Conservation (phyloP, 2,888 invertebrate genomes). For the Unio delphinus region DNA sequence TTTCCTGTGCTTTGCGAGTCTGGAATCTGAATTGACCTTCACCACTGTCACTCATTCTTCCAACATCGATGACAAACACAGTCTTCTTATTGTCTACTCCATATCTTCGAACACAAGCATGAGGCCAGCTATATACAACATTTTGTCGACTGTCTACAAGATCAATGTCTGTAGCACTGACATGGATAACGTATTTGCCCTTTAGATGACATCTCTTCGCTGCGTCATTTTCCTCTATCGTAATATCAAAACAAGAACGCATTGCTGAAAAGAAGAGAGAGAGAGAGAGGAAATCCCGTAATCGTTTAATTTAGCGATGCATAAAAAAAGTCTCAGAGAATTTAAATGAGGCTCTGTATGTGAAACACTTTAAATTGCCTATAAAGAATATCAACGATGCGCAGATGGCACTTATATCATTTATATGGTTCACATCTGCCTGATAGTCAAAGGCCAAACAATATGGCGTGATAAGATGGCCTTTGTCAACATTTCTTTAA, state of each 20-base stretch:
- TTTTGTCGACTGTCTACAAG: conserved; percentile 10
- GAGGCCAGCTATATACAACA: conserved; percentile 56
- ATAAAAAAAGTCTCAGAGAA: no score
- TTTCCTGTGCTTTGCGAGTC: conserved; percentile 23
- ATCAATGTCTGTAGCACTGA: no score
- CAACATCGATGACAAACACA: conserved; percentile 62
- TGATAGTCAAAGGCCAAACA: no score
- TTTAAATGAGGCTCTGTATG: no score
- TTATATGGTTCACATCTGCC: no score
- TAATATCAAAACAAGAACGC: conserved; percentile 14
- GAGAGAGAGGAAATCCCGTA: background rate
- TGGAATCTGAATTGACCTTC: conserved; percentile 39
- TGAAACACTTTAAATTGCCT: no score
- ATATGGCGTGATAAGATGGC: no score
- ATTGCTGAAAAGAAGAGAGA: conserved; percentile 14
- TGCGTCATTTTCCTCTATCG: conserved; percentile 13
- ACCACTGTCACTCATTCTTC: conserved; percentile 64
- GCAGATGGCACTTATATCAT: no score
- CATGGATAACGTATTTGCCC: conserved; percentile 12
- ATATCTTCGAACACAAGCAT: conserved; percentile 58
- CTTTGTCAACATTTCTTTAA: no score
- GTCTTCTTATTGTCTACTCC: conserved; percentile 37
- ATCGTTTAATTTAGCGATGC: no score
- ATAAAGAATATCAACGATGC: no score
- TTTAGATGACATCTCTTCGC: conserved; percentile 13